Percentiles rank a stretch among this genome's conserved stretches.
Conservation (phyloP, 2,797 vertebrate species). For the Sebastes oblongus region DNA sequence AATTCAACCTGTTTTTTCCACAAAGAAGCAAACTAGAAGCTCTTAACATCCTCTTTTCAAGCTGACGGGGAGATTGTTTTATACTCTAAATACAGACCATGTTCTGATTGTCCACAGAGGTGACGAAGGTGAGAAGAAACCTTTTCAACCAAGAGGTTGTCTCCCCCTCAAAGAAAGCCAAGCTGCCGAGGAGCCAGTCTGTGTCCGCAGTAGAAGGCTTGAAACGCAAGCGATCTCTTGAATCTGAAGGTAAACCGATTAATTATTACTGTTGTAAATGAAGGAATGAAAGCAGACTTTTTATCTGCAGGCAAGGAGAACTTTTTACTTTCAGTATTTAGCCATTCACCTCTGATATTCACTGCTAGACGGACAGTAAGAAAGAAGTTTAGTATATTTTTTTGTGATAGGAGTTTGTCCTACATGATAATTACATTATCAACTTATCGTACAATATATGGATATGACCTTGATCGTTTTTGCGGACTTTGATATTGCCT, state of each 20-base stretch:
- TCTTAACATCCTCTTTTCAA: not conserved
- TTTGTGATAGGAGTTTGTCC: not conserved
- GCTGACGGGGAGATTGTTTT: not conserved
- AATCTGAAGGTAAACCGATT: constrained; percentile 63
- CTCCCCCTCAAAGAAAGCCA: constrained; percentile 86
- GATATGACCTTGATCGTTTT: too few species aligned
- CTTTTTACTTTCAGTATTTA: not conserved
- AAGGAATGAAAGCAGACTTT: not conserved
- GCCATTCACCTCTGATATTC: not conserved
- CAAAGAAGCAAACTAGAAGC: not conserved
- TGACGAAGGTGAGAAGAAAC: constrained; percentile 95
- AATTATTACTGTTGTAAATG: not conserved
- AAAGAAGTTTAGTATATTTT: not conserved
- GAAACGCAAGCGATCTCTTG: constrained; percentile 74
- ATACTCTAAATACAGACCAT: not conserved
- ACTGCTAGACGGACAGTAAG: not conserved
- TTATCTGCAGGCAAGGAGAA: not conserved
- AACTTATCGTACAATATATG: too few species aligned
- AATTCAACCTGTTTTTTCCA: not conserved
- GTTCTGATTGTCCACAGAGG: constrained; percentile 79
- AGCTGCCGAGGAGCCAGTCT: constrained; percentile 90
- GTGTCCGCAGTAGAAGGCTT: constrained; percentile 90
- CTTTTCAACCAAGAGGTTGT: constrained; percentile 88
- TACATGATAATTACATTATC: too few species aligned
- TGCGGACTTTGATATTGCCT: too few species aligned